These are phyloP conservation scores for Dasypolia templi DNA, from an alignment of 2,888 invertebrate species.

Conservation along the genomic window DNA sequence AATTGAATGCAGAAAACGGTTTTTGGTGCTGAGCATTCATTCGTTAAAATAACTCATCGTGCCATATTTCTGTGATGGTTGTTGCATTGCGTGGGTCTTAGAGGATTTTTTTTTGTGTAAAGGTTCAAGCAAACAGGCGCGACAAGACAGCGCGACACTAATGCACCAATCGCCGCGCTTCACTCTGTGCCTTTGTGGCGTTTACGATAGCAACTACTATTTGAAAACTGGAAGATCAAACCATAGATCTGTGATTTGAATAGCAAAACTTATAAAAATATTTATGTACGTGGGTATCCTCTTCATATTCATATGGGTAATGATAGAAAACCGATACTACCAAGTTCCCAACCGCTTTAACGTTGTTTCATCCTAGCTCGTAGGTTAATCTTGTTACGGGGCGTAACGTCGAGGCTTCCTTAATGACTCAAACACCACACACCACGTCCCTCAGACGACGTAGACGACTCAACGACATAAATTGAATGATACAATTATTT, in stretches of 20 bases:
- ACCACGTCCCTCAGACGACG: constrained; percentile 77
- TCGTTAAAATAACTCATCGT: background rate
- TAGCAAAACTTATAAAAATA: background rate
- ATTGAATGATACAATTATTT: constrained; percentile 74
- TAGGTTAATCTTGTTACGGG: constrained; percentile 85
- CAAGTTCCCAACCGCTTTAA: constrained; percentile 43
- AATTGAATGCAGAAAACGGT: constrained; percentile 2
- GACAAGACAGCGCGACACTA: no score
- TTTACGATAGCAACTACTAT: background rate
- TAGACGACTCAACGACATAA: constrained; percentile 71
- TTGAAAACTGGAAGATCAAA: background rate
- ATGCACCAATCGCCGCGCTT: no score
- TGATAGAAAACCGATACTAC: constrained; percentile 57
- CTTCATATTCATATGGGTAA: constrained; percentile 18
- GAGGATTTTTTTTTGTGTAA: no score
- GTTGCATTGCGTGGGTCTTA: background rate
- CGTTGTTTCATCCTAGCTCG: constrained; percentile 67
- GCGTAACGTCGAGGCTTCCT: constrained; percentile 84
- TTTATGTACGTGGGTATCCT: background rate
- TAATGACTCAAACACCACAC: constrained; percentile 82
- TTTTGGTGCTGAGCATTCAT: background rate
- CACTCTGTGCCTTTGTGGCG: no score
- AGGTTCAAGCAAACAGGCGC: no score
- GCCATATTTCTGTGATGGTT: background rate
- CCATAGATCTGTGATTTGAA: background rate